Evolutionary conservation across 1,140 invertebrate species (phyloP).

Genomic region (Acromyrmex charruanus): DNA sequence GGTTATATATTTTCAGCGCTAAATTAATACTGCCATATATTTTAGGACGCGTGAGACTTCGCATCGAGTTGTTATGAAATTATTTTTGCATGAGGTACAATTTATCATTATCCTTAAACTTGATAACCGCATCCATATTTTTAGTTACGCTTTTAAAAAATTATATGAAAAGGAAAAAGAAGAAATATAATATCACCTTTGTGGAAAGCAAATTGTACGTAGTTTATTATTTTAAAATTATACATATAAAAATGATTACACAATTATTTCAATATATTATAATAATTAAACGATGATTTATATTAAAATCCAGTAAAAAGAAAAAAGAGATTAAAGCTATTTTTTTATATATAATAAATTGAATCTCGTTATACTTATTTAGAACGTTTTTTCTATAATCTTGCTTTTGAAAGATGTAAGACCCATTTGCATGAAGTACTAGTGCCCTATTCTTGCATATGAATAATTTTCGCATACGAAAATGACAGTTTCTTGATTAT

Average conservation of each 20-base stretch:
- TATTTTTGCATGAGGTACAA: background rate
- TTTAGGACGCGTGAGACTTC: background rate
- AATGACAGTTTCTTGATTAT: too few relatives aligned
- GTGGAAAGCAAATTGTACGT: background rate
- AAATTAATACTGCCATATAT: background rate
- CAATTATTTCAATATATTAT: slow-evolving; percentile 24
- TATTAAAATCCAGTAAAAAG: background rate
- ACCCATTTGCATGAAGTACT: slow-evolving; percentile 10
- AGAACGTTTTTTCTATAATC: background rate
- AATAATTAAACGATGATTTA: background rate
- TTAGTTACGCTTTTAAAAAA: background rate
- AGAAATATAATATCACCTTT: background rate
- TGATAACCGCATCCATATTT: background rate
- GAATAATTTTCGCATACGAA: too few relatives aligned
- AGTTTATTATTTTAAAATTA: slow-evolving; percentile 14
- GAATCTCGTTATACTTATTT: background rate
- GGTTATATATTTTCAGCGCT: background rate
- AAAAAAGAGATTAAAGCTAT: background rate
- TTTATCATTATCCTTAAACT: background rate
- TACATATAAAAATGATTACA: background rate
- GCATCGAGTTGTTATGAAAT: background rate
- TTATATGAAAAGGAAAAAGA: background rate
- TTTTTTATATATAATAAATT: background rate
- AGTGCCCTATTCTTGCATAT: too few relatives aligned
- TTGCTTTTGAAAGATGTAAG: background rate